Evolutionary conservation across 2,113 vertebrate genomes (phyloP).

Genomic region (Coptodon rendalli): DNA sequence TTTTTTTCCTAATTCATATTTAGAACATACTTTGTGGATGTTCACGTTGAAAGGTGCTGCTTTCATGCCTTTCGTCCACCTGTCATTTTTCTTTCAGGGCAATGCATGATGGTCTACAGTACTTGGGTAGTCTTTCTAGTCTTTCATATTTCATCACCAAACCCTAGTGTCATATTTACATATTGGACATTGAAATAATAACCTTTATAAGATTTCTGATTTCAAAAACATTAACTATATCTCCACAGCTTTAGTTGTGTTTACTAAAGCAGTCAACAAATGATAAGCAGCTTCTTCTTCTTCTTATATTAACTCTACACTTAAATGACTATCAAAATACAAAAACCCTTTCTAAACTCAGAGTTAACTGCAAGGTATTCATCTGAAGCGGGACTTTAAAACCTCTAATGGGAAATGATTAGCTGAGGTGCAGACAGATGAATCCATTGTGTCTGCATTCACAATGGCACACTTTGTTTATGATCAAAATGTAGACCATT

Average conservation of each 20-base stretch:
- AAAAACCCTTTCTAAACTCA: neutral
- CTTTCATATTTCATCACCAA: neutral
- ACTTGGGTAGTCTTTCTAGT: neutral
- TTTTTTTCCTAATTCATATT: neutral
- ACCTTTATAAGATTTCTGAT: neutral
- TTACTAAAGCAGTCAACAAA: neutral
- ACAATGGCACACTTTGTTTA: constrained; percentile 60
- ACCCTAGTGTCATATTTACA: neutral
- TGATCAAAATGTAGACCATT: constrained; percentile 47
- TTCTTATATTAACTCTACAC: neutral
- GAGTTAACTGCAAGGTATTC: constrained; percentile 5
- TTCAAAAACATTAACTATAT: neutral
- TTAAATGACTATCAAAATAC: neutral
- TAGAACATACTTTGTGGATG: neutral
- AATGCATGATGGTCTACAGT: neutral
- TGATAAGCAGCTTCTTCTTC: neutral
- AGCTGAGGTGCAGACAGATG: constrained; percentile 37
- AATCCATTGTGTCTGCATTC: constrained; percentile 34
- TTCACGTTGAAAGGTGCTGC: neutral
- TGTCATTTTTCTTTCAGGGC: neutral
- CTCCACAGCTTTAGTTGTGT: neutral
- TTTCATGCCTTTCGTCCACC: neutral
- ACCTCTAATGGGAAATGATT: constrained; percentile 45
- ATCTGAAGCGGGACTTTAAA: constrained; percentile 27
- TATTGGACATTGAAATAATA: neutral